Evolutionary conservation across 2,888 invertebrate species (phyloP).

Genomic region (Drosophila multiciliata): DNA sequence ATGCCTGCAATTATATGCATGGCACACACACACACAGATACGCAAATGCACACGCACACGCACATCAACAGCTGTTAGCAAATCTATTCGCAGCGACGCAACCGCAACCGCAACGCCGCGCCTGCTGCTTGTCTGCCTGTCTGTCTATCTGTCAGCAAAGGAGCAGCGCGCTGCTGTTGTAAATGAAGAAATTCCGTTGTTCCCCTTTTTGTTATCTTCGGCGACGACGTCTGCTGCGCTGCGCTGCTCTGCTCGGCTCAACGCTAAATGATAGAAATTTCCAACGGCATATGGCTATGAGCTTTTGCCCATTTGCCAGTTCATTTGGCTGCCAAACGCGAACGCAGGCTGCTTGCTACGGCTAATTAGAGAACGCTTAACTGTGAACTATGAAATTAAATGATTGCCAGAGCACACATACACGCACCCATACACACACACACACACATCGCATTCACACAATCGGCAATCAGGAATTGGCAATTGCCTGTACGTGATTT

Average conservation of each 20-base stretch:
- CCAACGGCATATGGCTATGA: slow-evolving; percentile 60
- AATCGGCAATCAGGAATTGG: slow-evolving; percentile 59
- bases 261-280: slow-evolving; percentile 78
- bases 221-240: slow-evolving; percentile 46
- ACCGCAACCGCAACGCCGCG: slow-evolving; percentile 73
- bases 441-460: slow-evolving; percentile 35
- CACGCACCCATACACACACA: slow-evolving; percentile 22
- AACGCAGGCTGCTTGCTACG: not conserved
- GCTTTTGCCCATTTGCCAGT: slow-evolving; percentile 35
- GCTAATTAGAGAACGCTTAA: slow-evolving; percentile 38
- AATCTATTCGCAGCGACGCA: slow-evolving; percentile 71
- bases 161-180: slow-evolving; percentile 55
- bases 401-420: slow-evolving; percentile 26
- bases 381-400: slow-evolving; percentile 40
- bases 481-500: slow-evolving; percentile 77
- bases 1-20: slow-evolving; percentile 78
- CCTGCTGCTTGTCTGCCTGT: slow-evolving; percentile 15
- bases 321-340: slow-evolving; percentile 62
- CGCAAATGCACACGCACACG: not conserved
- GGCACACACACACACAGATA: slow-evolving; percentile 40
- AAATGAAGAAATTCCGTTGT: slow-evolving; percentile 78
- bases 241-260: slow-evolving; percentile 31
- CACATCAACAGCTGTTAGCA: slow-evolving; percentile 65
- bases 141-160: slow-evolving; percentile 60
- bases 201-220: slow-evolving; percentile 61